Conservation (phyloP, 2,797 vertebrate species). For the Danio aesculapii region DNA sequence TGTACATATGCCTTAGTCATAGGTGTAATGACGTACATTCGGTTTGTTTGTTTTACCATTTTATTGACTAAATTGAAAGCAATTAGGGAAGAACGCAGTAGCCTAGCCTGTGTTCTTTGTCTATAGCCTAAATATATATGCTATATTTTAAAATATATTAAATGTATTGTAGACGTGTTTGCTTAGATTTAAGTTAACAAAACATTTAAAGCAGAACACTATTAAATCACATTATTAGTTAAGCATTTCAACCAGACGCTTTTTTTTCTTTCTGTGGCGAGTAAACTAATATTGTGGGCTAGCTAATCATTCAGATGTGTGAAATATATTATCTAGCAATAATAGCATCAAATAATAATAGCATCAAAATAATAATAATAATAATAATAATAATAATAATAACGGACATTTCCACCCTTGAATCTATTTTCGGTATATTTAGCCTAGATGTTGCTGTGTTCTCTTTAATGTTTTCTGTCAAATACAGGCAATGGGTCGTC, state of each 20-base stretch:
- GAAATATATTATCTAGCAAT: not conserved
- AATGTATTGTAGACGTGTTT: too few relatives aligned
- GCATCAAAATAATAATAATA: not conserved
- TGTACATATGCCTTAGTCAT: conserved; percentile 17
- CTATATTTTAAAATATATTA: too few relatives aligned
- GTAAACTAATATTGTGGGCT: not conserved
- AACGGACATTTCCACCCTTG: not conserved
- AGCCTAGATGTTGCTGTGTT: not conserved
- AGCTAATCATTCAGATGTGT: not conserved
- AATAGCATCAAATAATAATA: not conserved
- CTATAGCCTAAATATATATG: not conserved
- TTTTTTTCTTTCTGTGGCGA: too few relatives aligned
- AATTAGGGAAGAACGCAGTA: not conserved
- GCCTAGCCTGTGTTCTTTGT: not conserved
- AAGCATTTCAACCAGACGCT: too few relatives aligned
- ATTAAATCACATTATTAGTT: too few relatives aligned
- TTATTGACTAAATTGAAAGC: not conserved
- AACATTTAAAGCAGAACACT: too few relatives aligned
- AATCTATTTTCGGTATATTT: not conserved
- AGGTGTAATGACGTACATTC: not conserved
- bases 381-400: not conserved
- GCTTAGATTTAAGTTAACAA: too few relatives aligned
- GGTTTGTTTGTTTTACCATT: conserved; percentile 11
- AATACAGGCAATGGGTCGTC: not conserved
- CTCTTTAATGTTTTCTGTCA: not conserved